These are phyloP conservation scores for Drosophila lowei DNA, from an alignment of 1,140 invertebrate species.

Conservation along the genomic window DNA sequence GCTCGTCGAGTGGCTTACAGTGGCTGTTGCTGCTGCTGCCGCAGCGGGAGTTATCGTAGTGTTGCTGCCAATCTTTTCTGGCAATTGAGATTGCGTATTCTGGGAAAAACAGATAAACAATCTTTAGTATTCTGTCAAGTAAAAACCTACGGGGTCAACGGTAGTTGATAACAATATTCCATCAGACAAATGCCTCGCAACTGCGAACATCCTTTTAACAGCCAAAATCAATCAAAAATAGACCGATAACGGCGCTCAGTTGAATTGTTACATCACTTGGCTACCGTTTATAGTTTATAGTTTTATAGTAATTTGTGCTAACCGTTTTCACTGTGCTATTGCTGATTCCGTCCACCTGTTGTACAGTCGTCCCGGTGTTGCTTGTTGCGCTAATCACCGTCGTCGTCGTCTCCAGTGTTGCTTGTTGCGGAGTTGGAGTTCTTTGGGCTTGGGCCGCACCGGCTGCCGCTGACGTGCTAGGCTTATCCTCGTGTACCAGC, in stretches of 20 bases:
- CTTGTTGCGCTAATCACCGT: constrained; percentile 8
- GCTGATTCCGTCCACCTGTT: constrained; percentile 41
- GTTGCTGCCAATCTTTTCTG: constrained; percentile 51
- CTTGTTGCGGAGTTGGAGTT: constrained; percentile 17
- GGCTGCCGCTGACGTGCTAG: constrained; percentile 63
- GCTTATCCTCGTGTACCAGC: constrained; percentile 83
- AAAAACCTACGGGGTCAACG: background rate
- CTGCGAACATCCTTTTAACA: constrained; percentile 61
- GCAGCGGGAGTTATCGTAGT: constrained; percentile 18
- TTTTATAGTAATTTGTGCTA: constrained; percentile 8
- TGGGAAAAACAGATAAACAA: constrained; percentile 6
- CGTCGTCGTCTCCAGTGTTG: constrained; percentile 6
- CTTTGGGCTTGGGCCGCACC: constrained; percentile 45
- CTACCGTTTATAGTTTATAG: background rate
- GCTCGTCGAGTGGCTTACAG: constrained; percentile 31
- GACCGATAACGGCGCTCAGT: constrained; percentile 53
- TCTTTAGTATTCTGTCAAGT: background rate
- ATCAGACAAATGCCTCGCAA: constrained; percentile 78
- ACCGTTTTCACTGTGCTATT: constrained; percentile 66
- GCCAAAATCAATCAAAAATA: constrained; percentile 64
- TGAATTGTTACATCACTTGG: constrained; percentile 54
- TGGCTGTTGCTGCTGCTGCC: constrained; percentile 19
- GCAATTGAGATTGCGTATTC: constrained; percentile 80
- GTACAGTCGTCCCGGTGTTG: constrained; percentile 35
- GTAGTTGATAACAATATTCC: background rate